phyloP scores from a whole-genome alignment of 2,113 vertebrate genomes.

The Marcusenius ussheri region DNA sequence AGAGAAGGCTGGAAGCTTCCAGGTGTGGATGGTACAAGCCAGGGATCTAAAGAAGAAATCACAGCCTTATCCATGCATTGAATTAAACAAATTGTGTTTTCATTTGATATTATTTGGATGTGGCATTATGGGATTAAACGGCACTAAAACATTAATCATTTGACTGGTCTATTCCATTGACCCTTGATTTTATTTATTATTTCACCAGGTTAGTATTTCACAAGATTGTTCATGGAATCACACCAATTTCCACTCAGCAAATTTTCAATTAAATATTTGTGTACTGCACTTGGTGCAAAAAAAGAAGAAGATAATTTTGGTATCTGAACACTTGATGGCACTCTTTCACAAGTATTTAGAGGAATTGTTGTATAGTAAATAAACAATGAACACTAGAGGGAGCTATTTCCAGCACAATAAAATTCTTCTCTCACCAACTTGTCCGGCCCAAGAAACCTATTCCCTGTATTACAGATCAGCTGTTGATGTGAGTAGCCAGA shows the following conservation, averaged over 20 bases:
- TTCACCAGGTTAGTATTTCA: neutral
- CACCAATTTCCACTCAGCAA: too few relatives aligned
- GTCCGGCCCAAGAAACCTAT: too few relatives aligned
- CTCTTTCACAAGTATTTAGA: too few relatives aligned
- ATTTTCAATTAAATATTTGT: neutral
- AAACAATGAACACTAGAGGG: too few relatives aligned
- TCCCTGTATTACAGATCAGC: too few relatives aligned
- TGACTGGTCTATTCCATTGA: neutral
- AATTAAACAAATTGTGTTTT: neutral
- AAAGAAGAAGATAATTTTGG: too few relatives aligned
- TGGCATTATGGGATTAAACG: neutral
- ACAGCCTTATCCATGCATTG: neutral
- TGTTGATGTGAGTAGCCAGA: too few relatives aligned
- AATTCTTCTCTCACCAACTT: too few relatives aligned
- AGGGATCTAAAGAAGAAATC: neutral
- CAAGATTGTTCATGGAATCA: neutral
- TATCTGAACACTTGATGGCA: too few relatives aligned
- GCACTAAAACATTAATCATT: neutral
- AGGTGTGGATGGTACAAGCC: neutral
- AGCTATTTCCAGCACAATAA: too few relatives aligned
- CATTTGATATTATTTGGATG: neutral
- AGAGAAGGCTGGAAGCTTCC: neutral
- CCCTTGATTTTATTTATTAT: neutral
- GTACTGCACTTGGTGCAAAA: too few relatives aligned
- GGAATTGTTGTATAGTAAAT: too few relatives aligned